Percentiles rank a stretch among this genome's conserved stretches.
phyloP scores from a whole-genome alignment of 1,140 invertebrate genomes.

The Tetramorium alpestre region DNA sequence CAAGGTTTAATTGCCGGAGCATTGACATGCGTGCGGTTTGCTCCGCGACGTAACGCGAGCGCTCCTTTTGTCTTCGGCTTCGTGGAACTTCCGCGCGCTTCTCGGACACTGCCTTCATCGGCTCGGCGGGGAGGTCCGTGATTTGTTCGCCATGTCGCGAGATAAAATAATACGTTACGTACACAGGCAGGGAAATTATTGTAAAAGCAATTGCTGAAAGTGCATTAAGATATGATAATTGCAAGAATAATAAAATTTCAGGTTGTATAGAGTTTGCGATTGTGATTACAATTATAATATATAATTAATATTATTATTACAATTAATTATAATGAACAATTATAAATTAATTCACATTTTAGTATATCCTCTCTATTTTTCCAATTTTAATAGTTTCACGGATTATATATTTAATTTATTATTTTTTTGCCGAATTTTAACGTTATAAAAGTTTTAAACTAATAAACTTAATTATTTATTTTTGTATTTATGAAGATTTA shows the following conservation, averaged over 20 bases:
- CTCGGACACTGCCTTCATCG: conserved; percentile 13
- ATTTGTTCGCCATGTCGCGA: conserved; percentile 21
- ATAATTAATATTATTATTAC: not conserved
- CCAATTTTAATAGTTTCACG: too few relatives aligned
- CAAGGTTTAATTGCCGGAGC: conserved; percentile 80
- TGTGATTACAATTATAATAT: not conserved
- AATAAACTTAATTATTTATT: too few relatives aligned
- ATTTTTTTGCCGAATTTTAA: too few relatives aligned
- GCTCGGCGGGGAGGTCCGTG: not conserved
- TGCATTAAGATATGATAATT: not conserved
- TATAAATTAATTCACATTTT: not conserved
- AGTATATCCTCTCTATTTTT: too few relatives aligned
- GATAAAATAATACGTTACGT: conserved; percentile 29
- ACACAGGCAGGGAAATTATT: not conserved
- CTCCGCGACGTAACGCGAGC: conserved; percentile 51
- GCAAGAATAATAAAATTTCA: not conserved
- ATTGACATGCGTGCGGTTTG: conserved; percentile 76
- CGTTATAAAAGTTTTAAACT: too few relatives aligned
- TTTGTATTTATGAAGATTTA: too few relatives aligned
- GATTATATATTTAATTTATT: too few relatives aligned
- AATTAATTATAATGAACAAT: too few relatives aligned
- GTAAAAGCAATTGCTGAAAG: not conserved
- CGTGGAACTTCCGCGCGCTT: conserved; percentile 65
- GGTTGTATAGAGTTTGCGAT: not conserved
- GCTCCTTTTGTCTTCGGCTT: conserved; percentile 75